Base-by-base conservation (phyloP, 2,888 invertebrate genomes). In the Tachina grossa region DNA sequence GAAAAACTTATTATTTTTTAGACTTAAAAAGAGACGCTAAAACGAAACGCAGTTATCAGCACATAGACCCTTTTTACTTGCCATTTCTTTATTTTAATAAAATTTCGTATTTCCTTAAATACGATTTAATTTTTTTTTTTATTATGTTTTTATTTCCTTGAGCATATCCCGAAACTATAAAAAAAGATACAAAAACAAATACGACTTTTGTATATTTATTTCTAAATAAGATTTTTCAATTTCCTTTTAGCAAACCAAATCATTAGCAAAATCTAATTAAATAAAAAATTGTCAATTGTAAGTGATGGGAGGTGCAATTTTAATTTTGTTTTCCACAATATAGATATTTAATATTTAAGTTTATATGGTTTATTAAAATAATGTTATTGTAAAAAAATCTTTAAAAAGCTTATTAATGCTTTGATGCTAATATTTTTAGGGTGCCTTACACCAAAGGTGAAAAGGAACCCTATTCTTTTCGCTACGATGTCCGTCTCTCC, bases 151-250 rank as follows among this genome's bases (percentile, higher is more conserved):
- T 51, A 31, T 31, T 43, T 59, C 63, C 77, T 59, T 55, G 68
- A n/a, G 68, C 47, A 39, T 41, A 45, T 45, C 11, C 14, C 10
- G 14, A 43, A 55, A 53, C 22, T 61, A 39, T 14, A 74, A 39
- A 75, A 43, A 65, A 39, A 11, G 5, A 31, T 31, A 53, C 9
- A 69, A 45, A 16, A 16, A 31, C 53, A n/a, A 72, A 75, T 2
- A 59, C 10, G 66, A 72, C 39, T 77, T 53, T 77, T 74, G 78
- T 59, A 74, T 72, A 72, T 72, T 78, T 83, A 78, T 83, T 78
- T 83, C 13, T 19, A 83, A 66, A 72, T 61, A 78, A 66, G 66
- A 78, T 83, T 78, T 83, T 83, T 61, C 53, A 83, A 78, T 78
- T 83, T 55, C 83, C 66, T 51, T 68, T 72, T 19, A n/a, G 65